A percentile compares a stretch with the other conserved stretches of the same genome.
These are phyloP conservation scores for Apeira syringaria DNA, from an alignment of 2,888 invertebrate species.

Conservation along the genomic window DNA sequence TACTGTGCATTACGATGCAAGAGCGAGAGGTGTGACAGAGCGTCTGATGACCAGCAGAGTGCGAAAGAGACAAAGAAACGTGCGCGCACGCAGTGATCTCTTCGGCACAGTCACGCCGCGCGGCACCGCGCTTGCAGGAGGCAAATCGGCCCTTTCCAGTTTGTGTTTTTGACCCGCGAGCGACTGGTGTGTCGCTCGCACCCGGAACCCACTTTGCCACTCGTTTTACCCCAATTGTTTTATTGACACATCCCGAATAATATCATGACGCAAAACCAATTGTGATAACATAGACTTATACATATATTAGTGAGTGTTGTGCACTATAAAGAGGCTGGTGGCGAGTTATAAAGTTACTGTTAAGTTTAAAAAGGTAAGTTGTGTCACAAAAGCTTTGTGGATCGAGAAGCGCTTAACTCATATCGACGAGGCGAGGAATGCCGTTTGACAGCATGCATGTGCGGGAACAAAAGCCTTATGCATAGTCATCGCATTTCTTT, in stretches of 20 bases:
- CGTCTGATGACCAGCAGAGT: neutral
- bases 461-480: slow-evolving; percentile 81
- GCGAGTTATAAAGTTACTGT: slow-evolving; percentile 70
- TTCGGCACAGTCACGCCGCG: slow-evolving; percentile 62
- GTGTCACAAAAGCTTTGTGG: slow-evolving; percentile 76
- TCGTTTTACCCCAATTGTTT: slow-evolving; percentile 64
- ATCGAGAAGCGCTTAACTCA: slow-evolving; percentile 76
- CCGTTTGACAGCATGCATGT: slow-evolving; percentile 80
- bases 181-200: slow-evolving; percentile 70
- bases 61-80: slow-evolving; percentile 16
- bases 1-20: slow-evolving; percentile 66
- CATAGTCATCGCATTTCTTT: slow-evolving; percentile 73
- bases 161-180: slow-evolving; percentile 70
- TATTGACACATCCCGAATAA: slow-evolving; percentile 58
- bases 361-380: slow-evolving; percentile 81
- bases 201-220: slow-evolving; percentile 60
- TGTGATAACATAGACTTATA: slow-evolving; percentile 49
- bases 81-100: slow-evolving; percentile 66
- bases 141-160: slow-evolving; percentile 71
- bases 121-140: slow-evolving; percentile 47
- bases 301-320: slow-evolving; percentile 64
- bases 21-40: slow-evolving; percentile 24
- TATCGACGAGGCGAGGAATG: slow-evolving; percentile 79
- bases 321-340: slow-evolving; percentile 53
- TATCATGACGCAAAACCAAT: slow-evolving; percentile 65